phyloP scores from a whole-genome alignment of 1,140 invertebrate species.

The Microplitis mediator region DNA sequence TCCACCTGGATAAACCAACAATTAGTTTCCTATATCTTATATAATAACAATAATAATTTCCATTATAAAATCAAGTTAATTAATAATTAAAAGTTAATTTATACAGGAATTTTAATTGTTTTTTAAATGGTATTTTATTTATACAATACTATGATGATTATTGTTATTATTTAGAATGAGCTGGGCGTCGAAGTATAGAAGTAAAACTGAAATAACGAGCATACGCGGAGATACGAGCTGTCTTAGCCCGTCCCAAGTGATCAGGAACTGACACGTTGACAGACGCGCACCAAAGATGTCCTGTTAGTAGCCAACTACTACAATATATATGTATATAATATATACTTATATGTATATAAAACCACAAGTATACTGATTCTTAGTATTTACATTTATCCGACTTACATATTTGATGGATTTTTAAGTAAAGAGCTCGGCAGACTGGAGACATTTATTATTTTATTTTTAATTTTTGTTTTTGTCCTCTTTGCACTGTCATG shows the following conservation, averaged over 20 bases:
- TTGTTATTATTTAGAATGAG: too few species aligned
- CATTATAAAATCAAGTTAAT: too few species aligned
- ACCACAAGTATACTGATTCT: not conserved
- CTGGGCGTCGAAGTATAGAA: not conserved
- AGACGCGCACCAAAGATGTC: slow-evolving; percentile 11
- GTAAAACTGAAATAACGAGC: not conserved
- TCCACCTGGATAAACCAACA: slow-evolving; percentile 1
- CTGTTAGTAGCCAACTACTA: slow-evolving; percentile 5
- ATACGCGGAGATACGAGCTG: not conserved
- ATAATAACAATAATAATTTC: too few species aligned
- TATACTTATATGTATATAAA: not conserved
- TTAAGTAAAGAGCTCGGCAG: too few species aligned
- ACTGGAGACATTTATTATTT: not conserved
- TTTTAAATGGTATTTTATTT: too few species aligned
- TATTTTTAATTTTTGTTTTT: not conserved
- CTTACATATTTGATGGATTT: not conserved
- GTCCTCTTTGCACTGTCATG: not conserved
- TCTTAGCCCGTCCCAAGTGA: slow-evolving; percentile 3
- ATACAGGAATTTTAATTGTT: too few species aligned
- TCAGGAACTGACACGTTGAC: slow-evolving; percentile 15
- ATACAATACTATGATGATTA: too few species aligned
- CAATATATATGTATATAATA: not conserved
- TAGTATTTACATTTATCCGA: not conserved
- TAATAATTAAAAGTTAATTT: too few species aligned
- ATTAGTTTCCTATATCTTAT: not conserved